Base-by-base conservation (phyloP, 2,113 vertebrate genomes). In the Desmodus rotundus region DNA sequence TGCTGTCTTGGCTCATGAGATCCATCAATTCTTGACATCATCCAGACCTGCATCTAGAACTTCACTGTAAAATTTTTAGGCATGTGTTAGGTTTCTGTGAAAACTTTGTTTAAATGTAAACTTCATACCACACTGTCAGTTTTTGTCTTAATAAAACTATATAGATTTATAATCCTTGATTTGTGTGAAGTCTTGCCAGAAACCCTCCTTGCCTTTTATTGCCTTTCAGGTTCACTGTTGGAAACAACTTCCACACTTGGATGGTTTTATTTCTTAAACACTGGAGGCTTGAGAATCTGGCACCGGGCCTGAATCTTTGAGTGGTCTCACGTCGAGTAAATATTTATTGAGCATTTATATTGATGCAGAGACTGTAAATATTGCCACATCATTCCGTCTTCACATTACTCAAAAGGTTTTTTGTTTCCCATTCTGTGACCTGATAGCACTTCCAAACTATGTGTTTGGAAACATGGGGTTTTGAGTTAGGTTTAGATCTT, bases 61-160 rank as follows among this genome's bases (percentile, higher is more conserved):
- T 96, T 93, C 96, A 89, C 97, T 98, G 98, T 98, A 98, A 98
- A 98, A 98, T 98, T 97, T 93, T 96, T 97, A 96, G 97, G 98
- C 98, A 98, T 98, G 98, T 98, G 97, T 98, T 98, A 98, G 98
- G 96, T 98, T 98, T 98, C 97, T 98, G 98, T 98, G 98, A 97
- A 98, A 98, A 98, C 81, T 94, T 98, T 98, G 98, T 98, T 98
- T 98, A 98, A 98, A 98, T 98, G 98, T 98, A 98, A 98, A 98
- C 98, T 98, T 98, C 98, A 98, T 98, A 97, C 97, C 84, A 54
- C 97, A 97, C 96, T 98, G 98, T 98, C 98, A 92, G 92, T 95
- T 97, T 97, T 98, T 87, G 98, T 98, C 98, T 98, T 98, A 99
- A 99, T 98, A 99, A 99, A 99, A 98, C 95, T 99, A 98, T 99